These are phyloP conservation scores for Hirtodrosophila alboralis DNA, from an alignment of 2,888 invertebrate genomes.

Conservation along the genomic window DNA sequence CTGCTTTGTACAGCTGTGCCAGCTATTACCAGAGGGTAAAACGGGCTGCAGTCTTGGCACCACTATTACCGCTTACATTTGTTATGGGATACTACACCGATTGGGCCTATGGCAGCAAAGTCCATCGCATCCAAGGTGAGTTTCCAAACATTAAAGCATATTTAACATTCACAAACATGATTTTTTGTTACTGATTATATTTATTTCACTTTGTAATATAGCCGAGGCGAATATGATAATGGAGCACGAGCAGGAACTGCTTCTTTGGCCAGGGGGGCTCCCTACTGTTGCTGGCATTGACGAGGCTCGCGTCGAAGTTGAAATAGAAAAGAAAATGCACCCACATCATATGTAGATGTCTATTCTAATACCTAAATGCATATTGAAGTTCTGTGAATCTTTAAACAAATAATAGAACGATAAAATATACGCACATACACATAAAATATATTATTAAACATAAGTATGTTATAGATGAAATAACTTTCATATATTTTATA, in stretches of 20 bases:
- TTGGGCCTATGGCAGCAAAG: conserved; percentile 90
- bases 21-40: conserved; percentile 87
- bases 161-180: not conserved
- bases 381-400: too few relatives aligned
- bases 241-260: conserved; percentile 88
- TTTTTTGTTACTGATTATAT: not conserved
- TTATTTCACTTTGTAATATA: conserved; percentile 23
- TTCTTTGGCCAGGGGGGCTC: conserved; percentile 90
- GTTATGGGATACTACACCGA: conserved; percentile 90
- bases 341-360: conserved; percentile 85
- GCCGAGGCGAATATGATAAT: conserved; percentile 92
- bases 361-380: too few relatives aligned
- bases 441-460: too few relatives aligned
- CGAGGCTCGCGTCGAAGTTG: conserved; percentile 87
- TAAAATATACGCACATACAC: too few relatives aligned
- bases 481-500: too few relatives aligned
- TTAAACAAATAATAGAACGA: too few relatives aligned
- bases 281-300: conserved; percentile 91
- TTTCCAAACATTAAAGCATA: not conserved
- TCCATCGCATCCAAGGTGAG: conserved; percentile 90
- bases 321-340: conserved; percentile 88
- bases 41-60: conserved; percentile 86
- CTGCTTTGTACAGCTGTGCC: conserved; percentile 85
- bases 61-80: conserved; percentile 90
- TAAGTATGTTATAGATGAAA: too few relatives aligned